Evolutionary conservation across 2,797 vertebrate species (phyloP), one percentile per base, ranked within the genome.

Genomic region (Lutjanus campechanus): DNA sequence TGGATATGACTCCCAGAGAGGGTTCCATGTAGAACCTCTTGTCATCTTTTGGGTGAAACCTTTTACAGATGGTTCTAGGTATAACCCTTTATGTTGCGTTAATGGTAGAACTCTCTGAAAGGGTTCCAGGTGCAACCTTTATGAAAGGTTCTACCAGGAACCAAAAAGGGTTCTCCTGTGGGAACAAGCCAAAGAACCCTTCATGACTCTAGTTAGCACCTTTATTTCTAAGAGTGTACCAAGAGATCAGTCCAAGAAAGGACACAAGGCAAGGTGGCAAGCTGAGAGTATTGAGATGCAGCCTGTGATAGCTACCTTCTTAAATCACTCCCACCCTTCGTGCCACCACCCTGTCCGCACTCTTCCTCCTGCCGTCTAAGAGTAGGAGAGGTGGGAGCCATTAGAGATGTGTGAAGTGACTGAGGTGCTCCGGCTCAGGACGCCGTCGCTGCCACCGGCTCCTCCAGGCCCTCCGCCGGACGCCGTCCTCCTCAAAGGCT

Each of bases 361-460:
- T 65, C 49, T 49, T 50, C 50, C 49, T 13, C 41, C 75, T 29
- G 46, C 69, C 17, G 6, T 81, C 94, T 97, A 97, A 76, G 97
- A 97, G 89, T 98, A 98, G 86, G 97, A 97, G 82, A 97, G 94
- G 83, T 97, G 97, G 46, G 97, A 97, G 79, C 97, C 97, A 0
- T 97, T 98, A 51, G 97, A 96, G 92, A 98, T 98, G 94, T 98
- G 97, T 29, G 97, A 97, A 41, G 97, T 97, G 72, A 98, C 97
- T 11, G 97, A 97, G 82, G 97, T 97, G 90, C 97, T 98, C n/a
- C 97, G 95, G 89, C 97, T 97, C 92, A 96, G 70, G 85, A 96
- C 80, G 69, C 95, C 86, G 55, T 96, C 93, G 44, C 90, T 63
- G 15, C 96, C 96, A 0, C 93, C 96, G 0, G 95, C 94, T 22